Conservation (phyloP, 2,888 invertebrate genomes). For the Epirrita christyi region DNA sequence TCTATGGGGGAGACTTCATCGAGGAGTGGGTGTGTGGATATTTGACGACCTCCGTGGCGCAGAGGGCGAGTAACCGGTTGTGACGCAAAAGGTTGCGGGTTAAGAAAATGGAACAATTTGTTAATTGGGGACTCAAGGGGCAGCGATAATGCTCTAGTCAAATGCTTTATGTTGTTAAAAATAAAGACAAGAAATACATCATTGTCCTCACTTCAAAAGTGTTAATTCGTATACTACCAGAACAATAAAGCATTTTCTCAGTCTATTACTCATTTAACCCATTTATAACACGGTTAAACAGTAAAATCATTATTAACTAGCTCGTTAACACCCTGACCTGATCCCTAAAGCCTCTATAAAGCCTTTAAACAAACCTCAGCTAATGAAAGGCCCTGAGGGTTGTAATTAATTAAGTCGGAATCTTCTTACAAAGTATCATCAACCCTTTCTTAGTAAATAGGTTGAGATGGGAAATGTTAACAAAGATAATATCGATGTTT, state of each 20-base stretch:
- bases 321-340: conserved; percentile 58
- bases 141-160: no score
- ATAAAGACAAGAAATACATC: neutral
- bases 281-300: conserved; percentile 41
- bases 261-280: conserved; percentile 28
- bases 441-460: conserved; percentile 71
- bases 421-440: conserved; percentile 80
- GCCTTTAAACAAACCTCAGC: conserved; percentile 65
- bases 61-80: no score
- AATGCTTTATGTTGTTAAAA: no score
- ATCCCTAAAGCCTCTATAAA: conserved; percentile 61
- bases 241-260: conserved; percentile 14
- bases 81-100: no score
- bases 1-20: no score
- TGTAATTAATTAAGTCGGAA: conserved; percentile 78
- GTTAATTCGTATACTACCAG: neutral
- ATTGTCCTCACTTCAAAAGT: neutral
- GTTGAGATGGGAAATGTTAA: conserved; percentile 26
- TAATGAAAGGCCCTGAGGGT: conserved; percentile 73
- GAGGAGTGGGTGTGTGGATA: no score
- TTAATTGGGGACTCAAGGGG: no score
- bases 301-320: conserved; percentile 49
- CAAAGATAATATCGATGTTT: conserved; percentile 14
- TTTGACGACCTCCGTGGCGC: no score
- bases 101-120: no score